phyloP scores from a whole-genome alignment of 2,113 vertebrate species.

The Pagrus major region DNA sequence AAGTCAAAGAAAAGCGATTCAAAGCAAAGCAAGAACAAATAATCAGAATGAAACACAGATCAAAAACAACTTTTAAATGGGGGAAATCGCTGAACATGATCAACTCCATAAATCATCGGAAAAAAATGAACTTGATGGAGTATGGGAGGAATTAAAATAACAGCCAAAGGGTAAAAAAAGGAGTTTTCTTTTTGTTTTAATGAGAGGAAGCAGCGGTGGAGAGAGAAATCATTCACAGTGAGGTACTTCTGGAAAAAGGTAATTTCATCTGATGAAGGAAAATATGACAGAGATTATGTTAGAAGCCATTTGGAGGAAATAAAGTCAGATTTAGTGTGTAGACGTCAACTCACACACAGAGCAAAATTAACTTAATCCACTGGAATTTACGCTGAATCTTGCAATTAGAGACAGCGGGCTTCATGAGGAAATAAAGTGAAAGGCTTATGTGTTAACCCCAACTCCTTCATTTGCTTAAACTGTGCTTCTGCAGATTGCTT shows the following conservation, averaged over 20 bases:
- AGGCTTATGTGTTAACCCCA: neutral
- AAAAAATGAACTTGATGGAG: neutral
- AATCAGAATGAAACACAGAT: no score
- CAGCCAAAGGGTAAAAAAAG: neutral
- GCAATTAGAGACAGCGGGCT: constrained; percentile 1
- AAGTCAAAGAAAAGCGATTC: no score
- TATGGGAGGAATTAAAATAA: neutral
- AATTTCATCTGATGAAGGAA: neutral
- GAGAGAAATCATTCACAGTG: neutral
- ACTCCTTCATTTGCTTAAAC: constrained; percentile 6
- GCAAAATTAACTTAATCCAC: neutral
- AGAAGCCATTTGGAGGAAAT: neutral
- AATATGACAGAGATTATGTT: constrained; percentile 2
- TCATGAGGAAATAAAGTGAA: neutral
- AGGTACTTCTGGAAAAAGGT: neutral
- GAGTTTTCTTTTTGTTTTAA: neutral
- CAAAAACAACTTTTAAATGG: no score
- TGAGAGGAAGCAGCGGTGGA: neutral
- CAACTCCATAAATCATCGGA: neutral
- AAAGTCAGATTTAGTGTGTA: neutral
- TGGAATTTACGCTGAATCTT: neutral
- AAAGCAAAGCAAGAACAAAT: no score
- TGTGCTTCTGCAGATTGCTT: constrained; percentile 5
- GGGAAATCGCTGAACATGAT: neutral
- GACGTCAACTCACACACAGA: neutral